phyloP scores from a whole-genome alignment of 2,113 vertebrate species.

The Myiopsitta monachus region DNA sequence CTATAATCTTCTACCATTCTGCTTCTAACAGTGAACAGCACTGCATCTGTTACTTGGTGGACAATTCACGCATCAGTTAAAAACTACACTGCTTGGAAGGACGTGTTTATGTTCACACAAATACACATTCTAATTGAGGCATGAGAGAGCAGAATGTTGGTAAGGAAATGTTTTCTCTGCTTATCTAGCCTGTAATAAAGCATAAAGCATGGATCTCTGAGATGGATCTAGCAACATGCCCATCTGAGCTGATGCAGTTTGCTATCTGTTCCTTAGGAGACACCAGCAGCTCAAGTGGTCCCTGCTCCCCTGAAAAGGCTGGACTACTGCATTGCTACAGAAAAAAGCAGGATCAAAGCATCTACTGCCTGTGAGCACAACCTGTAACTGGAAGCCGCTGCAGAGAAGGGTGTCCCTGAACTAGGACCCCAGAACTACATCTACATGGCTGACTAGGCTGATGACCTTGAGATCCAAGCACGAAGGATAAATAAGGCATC shows the following conservation, averaged over 20 bases:
- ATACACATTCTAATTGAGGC: neutral
- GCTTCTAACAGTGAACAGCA: neutral
- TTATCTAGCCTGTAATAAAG: neutral
- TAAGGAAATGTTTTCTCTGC: neutral
- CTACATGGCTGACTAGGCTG: neutral
- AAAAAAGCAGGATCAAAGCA: neutral
- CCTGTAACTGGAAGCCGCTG: neutral
- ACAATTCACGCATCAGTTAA: fast-evolving
- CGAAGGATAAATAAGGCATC: neutral
- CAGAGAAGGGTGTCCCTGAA: neutral
- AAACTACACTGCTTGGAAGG: neutral
- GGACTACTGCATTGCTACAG: fast-evolving
- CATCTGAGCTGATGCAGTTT: neutral
- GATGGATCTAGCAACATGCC: neutral
- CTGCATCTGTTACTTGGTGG: neutral
- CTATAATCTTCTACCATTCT: neutral
- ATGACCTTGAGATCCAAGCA: neutral
- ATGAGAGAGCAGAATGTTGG: neutral
- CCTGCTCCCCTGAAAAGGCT: neutral
- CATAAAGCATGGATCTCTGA: neutral
- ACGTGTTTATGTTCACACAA: fast-evolving
- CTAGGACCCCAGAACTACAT: neutral
- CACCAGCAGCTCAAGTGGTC: fast-evolving
- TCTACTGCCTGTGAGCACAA: neutral
- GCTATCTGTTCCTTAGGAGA: neutral